These are phyloP conservation scores for Artemia sinica DNA, from an alignment of 2,888 invertebrate species.

Conservation along the genomic window DNA sequence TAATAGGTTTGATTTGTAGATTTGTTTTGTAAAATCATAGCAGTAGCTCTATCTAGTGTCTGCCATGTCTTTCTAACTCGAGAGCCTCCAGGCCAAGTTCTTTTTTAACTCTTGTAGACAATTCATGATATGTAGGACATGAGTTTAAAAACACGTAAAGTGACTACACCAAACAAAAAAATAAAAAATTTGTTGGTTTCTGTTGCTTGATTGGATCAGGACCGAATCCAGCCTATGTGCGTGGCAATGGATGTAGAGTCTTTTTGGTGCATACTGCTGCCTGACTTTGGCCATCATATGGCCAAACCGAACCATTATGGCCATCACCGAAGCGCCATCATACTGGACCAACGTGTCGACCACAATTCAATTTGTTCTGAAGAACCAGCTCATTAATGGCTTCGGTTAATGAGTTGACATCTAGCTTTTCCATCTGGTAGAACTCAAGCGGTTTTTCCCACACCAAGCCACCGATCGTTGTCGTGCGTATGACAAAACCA, in stretches of 20 bases:
- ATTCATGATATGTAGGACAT: slow-evolving; percentile 9
- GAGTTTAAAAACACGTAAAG: slow-evolving; percentile 17
- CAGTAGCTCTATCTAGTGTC: slow-evolving; percentile 15
- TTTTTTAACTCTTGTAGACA: slow-evolving; percentile 1
- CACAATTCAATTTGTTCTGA: slow-evolving; percentile 6
- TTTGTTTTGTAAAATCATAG: slow-evolving; percentile 3
- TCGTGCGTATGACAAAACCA: background rate
- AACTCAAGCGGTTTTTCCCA: background rate
- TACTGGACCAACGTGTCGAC: background rate
- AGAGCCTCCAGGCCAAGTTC: slow-evolving; percentile 1
- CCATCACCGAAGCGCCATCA: background rate
- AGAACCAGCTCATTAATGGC: background rate
- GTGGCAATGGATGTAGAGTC: slow-evolving; percentile 21
- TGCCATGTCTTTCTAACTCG: slow-evolving; percentile 6
- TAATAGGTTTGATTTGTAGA: background rate
- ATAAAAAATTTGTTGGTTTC: slow-evolving; percentile 15
- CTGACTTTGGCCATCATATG: slow-evolving; percentile 32
- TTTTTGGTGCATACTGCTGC: slow-evolving; percentile 16
- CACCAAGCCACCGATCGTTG: slow-evolving; percentile 10
- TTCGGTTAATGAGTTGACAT: slow-evolving; percentile 14
- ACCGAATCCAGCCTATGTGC: slow-evolving; percentile 21
- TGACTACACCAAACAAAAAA: slow-evolving; percentile 14
- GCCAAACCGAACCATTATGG: too few relatives aligned
- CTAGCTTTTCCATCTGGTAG: background rate
- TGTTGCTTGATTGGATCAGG: slow-evolving; percentile 14